These are phyloP conservation scores for Drosophila paulistorum DNA, from an alignment of 1,140 invertebrate species.

Conservation along the genomic window DNA sequence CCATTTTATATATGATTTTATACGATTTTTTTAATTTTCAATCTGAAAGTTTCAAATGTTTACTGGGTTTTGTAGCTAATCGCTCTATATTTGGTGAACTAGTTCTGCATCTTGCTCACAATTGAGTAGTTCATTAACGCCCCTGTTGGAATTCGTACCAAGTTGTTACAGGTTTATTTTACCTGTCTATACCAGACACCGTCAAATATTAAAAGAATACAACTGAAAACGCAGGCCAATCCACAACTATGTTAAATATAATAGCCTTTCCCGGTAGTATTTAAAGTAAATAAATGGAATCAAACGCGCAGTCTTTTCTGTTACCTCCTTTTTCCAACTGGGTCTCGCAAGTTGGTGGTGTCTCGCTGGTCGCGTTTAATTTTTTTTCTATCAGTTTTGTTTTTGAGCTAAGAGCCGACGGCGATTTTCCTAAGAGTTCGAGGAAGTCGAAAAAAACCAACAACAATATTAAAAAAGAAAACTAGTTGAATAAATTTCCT, in stretches of 20 bases:
- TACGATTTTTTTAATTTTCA: no score
- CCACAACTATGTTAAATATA: background rate
- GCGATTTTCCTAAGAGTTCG: background rate
- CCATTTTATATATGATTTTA: no score
- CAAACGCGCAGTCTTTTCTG: background rate
- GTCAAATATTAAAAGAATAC: background rate
- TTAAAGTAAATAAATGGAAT: background rate
- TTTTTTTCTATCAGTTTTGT: conserved; percentile 12
- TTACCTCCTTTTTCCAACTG: background rate
- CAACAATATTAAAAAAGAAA: background rate
- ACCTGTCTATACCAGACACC: background rate
- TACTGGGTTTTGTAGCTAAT: background rate
- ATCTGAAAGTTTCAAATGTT: background rate
- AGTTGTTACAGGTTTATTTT: background rate
- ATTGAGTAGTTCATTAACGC: background rate
- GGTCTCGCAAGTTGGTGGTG: conserved; percentile 2
- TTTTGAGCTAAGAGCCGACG: conserved; percentile 12
- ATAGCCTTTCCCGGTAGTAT: background rate
- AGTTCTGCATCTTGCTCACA: background rate
- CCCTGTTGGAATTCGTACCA: background rate
- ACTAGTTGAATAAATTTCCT: background rate
- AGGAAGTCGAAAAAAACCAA: background rate
- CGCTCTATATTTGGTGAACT: background rate
- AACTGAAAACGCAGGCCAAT: background rate
- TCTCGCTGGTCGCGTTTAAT: background rate